These are phyloP conservation scores for Mystacides longicornis DNA, from an alignment of 2,888 invertebrate species.

Conservation along the genomic window DNA sequence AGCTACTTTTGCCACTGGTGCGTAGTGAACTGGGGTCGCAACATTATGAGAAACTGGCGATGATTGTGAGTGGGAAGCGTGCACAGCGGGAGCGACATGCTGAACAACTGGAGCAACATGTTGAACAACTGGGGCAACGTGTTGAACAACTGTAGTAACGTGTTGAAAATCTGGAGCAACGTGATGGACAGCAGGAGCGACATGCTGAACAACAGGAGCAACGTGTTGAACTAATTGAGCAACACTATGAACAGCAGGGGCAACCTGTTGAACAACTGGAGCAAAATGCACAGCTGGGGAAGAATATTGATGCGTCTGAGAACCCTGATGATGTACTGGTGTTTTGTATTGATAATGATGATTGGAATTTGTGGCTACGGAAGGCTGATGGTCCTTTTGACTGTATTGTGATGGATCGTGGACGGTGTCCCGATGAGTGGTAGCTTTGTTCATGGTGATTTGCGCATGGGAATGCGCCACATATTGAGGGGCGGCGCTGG, in stretches of 20 bases:
- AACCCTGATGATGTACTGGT: too few relatives aligned
- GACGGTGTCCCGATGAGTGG: constrained; percentile 2
- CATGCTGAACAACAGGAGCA: neutral
- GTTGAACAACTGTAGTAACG: neutral
- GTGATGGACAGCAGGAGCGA: constrained; percentile 9
- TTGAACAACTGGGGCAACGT: neutral
- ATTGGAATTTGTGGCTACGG: too few relatives aligned
- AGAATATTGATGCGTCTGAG: too few relatives aligned
- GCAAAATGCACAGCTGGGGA: constrained; percentile 17
- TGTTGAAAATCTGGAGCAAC: neutral
- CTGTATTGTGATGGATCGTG: constrained; percentile 38
- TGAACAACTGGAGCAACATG: neutral
- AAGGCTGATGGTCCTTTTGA: too few relatives aligned
- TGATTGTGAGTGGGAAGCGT: neutral
- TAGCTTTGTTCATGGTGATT: constrained; percentile 13
- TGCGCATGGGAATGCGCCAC: constrained; percentile 8
- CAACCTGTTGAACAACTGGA: constrained; percentile 6
- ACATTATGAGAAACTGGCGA: neutral
- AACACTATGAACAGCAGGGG: constrained; percentile 11
- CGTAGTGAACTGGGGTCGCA: constrained; percentile 13
- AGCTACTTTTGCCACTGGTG: constrained; percentile 6
- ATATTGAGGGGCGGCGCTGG: constrained; percentile 12
- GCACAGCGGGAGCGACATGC: neutral
- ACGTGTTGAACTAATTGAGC: constrained; percentile 18
- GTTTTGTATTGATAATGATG: too few relatives aligned